Evolutionary conservation across 92 coral and sea anemone genomes (phyloP).

Genomic region (Galaxea fascicularis): DNA sequence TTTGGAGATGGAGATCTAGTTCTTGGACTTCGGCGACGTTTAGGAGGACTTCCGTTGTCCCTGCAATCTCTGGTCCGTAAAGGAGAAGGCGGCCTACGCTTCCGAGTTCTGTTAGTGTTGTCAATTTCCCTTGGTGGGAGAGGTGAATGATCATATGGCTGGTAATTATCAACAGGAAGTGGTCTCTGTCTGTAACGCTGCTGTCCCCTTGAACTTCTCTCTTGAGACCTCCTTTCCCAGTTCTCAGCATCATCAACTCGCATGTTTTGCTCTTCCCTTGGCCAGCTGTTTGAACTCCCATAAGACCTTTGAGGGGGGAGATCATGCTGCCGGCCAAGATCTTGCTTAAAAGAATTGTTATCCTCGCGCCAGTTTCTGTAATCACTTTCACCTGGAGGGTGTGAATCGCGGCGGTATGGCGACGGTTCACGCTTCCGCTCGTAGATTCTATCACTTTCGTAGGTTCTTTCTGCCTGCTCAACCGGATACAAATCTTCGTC

Average conservation of each 20-base stretch:
- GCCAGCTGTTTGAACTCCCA: conserved; percentile 73
- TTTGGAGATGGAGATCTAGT: conserved; percentile 90
- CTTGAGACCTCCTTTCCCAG: conserved; percentile 84
- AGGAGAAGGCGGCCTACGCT: conserved; percentile 80
- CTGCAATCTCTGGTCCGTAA: conserved; percentile 72
- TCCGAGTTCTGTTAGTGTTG: conserved; percentile 78
- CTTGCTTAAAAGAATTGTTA: conserved; percentile 59
- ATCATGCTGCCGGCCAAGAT: conserved; percentile 76
- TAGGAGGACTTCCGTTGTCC: conserved; percentile 72
- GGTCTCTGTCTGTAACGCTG: conserved; percentile 78
- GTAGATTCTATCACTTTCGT: conserved; percentile 75
- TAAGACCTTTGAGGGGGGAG: conserved; percentile 57
- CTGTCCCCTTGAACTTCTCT: conserved; percentile 72
- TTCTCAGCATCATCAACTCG: conserved; percentile 74
- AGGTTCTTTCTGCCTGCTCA: conserved; percentile 76
- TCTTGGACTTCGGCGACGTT: conserved; percentile 85
- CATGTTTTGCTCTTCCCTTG: conserved; percentile 67
- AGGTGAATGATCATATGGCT: conserved; percentile 76
- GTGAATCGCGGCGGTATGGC: conserved; percentile 74
- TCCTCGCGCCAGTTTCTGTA: conserved; percentile 85
- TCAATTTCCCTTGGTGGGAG: conserved; percentile 54
- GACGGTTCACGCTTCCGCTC: conserved; percentile 86
- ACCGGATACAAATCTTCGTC: conserved; percentile 74
- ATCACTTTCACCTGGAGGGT: conserved; percentile 70
- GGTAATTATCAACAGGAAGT: conserved; percentile 79